Evolutionary conservation across 2,113 vertebrate species (phyloP).

Genomic region (Telmatochromis bifrenatus): DNA sequence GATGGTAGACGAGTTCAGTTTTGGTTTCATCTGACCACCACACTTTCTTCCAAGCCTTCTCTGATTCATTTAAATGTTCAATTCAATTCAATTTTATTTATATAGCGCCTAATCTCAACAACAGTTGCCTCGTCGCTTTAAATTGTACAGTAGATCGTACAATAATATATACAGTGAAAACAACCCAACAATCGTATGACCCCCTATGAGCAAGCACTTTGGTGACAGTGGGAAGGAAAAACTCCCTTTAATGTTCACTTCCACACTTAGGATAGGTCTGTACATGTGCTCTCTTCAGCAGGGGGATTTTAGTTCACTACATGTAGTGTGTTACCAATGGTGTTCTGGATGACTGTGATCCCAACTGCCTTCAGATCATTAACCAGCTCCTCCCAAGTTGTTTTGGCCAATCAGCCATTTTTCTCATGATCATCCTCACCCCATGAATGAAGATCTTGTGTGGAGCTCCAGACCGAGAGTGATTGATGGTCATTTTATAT

Average conservation of each 20-base stretch:
- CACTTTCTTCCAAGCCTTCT: background rate
- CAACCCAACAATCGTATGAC: background rate
- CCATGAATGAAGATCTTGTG: background rate
- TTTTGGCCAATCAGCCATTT: background rate
- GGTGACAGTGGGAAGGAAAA: background rate
- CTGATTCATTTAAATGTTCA: background rate
- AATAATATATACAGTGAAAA: background rate
- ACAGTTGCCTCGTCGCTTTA: background rate
- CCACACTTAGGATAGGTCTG: fast-evolving
- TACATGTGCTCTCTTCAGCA: background rate
- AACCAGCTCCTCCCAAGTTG: background rate
- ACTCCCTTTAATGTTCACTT: background rate
- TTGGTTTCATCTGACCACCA: background rate
- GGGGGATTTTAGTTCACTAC: background rate
- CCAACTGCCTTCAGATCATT: background rate
- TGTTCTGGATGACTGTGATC: background rate
- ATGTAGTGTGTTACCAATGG: background rate
- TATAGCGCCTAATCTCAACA: background rate
- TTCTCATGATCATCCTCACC: background rate
- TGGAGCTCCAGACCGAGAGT: background rate
- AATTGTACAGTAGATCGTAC: background rate
- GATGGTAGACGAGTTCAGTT: background rate
- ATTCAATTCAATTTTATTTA: background rate
- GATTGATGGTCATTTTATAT: background rate
- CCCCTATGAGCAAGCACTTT: background rate